phyloP scores from a whole-genome alignment of 2,113 vertebrate genomes.

The Dasyornis broadbenti region DNA sequence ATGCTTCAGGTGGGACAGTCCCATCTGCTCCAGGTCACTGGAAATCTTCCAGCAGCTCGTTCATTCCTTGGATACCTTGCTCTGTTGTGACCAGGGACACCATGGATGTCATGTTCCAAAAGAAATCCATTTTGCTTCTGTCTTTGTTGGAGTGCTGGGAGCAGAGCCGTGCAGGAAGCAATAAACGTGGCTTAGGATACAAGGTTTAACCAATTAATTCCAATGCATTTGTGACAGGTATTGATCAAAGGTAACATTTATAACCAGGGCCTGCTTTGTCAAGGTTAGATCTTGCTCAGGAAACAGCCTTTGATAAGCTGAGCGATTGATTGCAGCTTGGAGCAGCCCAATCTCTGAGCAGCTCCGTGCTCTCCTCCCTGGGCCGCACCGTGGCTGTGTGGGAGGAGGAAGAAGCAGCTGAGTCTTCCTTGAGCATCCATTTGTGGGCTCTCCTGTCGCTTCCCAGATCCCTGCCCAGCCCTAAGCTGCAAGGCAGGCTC shows the following conservation, averaged over 20 bases:
- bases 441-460: background rate
- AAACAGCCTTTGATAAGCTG: conserved; percentile 31
- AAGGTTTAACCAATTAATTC: conserved; percentile 20
- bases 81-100: too few species aligned
- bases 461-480: background rate
- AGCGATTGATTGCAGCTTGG: background rate
- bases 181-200: background rate
- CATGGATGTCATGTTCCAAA: fast-evolving
- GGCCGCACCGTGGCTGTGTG: fast-evolving
- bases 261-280: background rate
- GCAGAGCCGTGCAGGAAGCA: background rate
- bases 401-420: background rate
- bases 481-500: background rate
- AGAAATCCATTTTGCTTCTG: background rate
- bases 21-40: background rate
- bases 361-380: background rate
- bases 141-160: background rate
- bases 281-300: conserved; percentile 36
- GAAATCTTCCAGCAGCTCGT: background rate
- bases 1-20: background rate
- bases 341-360: background rate
- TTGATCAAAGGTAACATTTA: conserved; percentile 68
- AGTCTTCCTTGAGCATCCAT: background rate
- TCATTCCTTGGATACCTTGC: background rate
- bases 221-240: conserved; percentile 32